Evolutionary conservation across 35 echinoderm and acorn worm species (phyloP).

Genomic region (Acanthaster planci): DNA sequence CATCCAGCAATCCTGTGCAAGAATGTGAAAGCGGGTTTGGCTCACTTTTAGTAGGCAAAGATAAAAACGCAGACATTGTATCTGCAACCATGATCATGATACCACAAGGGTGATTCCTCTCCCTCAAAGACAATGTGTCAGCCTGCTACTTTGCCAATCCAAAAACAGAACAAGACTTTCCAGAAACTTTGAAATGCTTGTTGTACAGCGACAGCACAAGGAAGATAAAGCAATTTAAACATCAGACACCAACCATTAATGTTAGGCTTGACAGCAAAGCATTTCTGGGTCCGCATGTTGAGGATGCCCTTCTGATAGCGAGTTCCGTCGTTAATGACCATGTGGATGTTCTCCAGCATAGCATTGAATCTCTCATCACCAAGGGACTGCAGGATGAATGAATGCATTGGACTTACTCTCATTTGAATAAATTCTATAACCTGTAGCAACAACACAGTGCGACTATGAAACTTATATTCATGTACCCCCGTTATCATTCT

Average conservation of each 20-base stretch:
- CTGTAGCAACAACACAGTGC: too few species aligned
- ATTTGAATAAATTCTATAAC: too few species aligned
- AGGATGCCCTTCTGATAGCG: conserved; percentile 92
- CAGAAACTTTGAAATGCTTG: not conserved
- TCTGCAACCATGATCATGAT: not conserved
- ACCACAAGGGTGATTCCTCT: too few species aligned
- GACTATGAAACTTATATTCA: too few species aligned
- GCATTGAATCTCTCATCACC: conserved; percentile 66
- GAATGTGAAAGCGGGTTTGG: not conserved
- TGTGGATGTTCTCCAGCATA: conserved; percentile 75
- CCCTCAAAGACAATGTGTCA: too few species aligned
- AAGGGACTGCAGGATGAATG: conserved; percentile 52
- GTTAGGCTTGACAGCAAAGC: conserved; percentile 96
- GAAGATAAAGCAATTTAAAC: too few species aligned
- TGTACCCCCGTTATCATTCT: too few species aligned
- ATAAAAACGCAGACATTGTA: too few species aligned
- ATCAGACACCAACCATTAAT: conserved; percentile 72
- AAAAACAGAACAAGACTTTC: too few species aligned
- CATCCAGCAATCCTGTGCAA: conserved; percentile 84
- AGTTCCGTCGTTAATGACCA: conserved; percentile 93
- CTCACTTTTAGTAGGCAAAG: too few species aligned
- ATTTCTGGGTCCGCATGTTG: conserved; percentile 97
- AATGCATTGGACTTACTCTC: too few species aligned
- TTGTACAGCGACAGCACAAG: not conserved
- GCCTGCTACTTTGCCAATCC: too few species aligned